Evolutionary conservation across 2,797 vertebrate species (phyloP), one percentile per base, ranked within the genome.

Genomic region (Leucoraja ocellata): DNA sequence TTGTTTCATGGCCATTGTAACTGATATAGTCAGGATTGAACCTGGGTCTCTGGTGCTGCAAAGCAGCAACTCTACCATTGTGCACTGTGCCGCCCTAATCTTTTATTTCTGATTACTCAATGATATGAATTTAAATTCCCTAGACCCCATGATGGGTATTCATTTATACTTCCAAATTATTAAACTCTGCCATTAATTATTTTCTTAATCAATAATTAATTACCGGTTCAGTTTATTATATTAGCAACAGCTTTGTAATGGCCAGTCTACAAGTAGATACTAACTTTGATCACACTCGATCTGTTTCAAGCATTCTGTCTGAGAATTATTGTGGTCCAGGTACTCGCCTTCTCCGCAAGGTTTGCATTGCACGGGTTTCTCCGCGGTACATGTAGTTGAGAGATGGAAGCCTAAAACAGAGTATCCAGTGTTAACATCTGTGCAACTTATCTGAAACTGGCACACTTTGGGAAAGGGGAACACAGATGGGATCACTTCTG

Each of bases 271-370:
- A 39, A 91, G 36, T 32, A 25, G 90, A 91, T 76, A 92, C 90
- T 92, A 54, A 92, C 90, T 92, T 74, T 76, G 39, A 74, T 92
- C 90, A 92, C 90, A 92, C 23, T 92, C 90, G 39, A 92, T 63
- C 90, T 92, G 90, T 76, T 92, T 92, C 36, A 92, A 74, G 46
- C 90, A 92, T 92, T 92, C 90, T 46, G 90, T 74, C 39, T 92
- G 90, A 74, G 90, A 92, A 76, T 92, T 92, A 76, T 21, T 92
- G 90, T 92, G 90, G 36, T 92, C 90, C 90, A 92, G 90, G 68
- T 92, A 92, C 25, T 92, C 90, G 18, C 90, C 90, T 92, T 92
- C 68, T 21, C 68, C 90, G 7, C 90, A 92, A 25, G 71, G 90
- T 74, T 74, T 74, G 71, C 90, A 92, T 71, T 8, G 11, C 4